A percentile compares a stretch with the other conserved stretches of the same genome.
These are phyloP conservation scores for Plusia festucae DNA, from an alignment of 2,888 invertebrate species.

Conservation along the genomic window DNA sequence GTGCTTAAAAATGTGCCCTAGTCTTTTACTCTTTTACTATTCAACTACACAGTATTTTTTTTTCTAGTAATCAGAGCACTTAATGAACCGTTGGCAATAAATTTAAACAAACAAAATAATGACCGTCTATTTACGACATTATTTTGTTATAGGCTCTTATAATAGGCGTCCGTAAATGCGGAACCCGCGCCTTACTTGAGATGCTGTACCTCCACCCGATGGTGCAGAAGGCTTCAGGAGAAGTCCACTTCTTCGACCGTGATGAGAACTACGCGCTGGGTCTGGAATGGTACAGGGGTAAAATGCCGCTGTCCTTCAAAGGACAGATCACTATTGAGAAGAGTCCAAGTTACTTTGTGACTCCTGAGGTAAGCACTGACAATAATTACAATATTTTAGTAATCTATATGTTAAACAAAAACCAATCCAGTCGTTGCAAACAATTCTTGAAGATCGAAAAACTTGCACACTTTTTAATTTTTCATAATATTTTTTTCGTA, in stretches of 20 bases:
- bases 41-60: too few species aligned
- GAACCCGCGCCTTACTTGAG: constrained; percentile 98
- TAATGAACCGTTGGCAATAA: too few species aligned
- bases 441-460: too few species aligned
- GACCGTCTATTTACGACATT: too few species aligned
- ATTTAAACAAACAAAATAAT: too few species aligned
- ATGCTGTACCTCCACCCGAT: constrained; percentile 98
- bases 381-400: not conserved
- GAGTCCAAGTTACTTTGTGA: constrained; percentile 99
- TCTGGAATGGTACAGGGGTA: constrained; percentile 97
- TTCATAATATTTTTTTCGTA: constrained; percentile 75
- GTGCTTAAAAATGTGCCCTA: too few species aligned
- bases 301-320: constrained; percentile 97
- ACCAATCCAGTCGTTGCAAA: not conserved
- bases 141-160: constrained; percentile 94
- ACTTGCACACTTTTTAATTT: too few species aligned
- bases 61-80: too few species aligned
- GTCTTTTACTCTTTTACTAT: too few species aligned
- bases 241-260: constrained; percentile 99
- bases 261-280: constrained; percentile 97
- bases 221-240: constrained; percentile 97
- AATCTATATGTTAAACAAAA: not conserved
- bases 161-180: constrained; percentile 98
- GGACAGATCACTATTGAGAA: constrained; percentile 99
- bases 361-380: constrained; percentile 93